phyloP scores from a whole-genome alignment of 2,797 vertebrate genomes.

The Mormyrus hasselquistii region DNA sequence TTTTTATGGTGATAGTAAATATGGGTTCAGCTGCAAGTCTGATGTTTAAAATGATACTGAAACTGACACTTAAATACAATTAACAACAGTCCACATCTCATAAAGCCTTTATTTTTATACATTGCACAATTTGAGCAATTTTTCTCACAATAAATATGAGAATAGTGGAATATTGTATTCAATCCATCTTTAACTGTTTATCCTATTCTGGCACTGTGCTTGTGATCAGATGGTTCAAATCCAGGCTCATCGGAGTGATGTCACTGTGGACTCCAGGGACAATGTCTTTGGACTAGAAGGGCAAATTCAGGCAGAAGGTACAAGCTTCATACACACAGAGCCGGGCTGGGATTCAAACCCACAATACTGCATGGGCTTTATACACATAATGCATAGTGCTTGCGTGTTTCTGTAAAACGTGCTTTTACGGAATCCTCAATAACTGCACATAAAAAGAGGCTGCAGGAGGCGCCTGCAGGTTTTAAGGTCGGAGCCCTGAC shows the following conservation, averaged over 20 bases:
- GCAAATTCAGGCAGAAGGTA: not conserved
- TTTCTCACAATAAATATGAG: not conserved
- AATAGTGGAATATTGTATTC: not conserved
- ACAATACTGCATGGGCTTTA: not conserved
- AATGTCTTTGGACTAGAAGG: not conserved
- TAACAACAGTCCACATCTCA: not conserved
- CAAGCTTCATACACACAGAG: not conserved
- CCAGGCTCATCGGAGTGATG: not conserved
- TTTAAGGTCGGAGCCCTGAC: not conserved
- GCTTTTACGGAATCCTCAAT: not conserved
- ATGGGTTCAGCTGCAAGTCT: not conserved
- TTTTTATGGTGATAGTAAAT: constrained; percentile 6
- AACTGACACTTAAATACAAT: not conserved
- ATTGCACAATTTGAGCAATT: not conserved
- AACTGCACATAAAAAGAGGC: not conserved
- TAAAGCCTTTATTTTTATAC: not conserved
- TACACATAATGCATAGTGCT: not conserved
- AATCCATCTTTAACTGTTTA: not conserved
- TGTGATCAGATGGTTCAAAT: not conserved
- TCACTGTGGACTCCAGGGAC: not conserved
- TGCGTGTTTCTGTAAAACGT: not conserved
- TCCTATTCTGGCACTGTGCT: not conserved
- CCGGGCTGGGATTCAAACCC: not conserved
- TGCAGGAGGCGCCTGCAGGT: not conserved
- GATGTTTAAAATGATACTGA: not conserved